Evolutionary conservation across 2,113 vertebrate genomes (phyloP), one percentile per base, ranked within the genome.

Genomic region (Mus pahari): DNA sequence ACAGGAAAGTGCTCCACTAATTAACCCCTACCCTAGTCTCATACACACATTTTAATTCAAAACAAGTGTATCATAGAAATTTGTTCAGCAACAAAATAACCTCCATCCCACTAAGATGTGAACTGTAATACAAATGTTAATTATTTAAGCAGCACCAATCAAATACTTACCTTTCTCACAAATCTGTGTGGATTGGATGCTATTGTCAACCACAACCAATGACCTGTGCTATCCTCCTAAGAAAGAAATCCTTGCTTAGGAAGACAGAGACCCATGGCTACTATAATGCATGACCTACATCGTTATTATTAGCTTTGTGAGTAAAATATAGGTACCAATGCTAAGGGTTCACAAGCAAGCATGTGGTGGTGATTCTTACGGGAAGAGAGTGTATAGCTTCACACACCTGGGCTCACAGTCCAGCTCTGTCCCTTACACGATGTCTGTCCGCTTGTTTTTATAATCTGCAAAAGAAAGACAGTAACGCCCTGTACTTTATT

Each of bases 31-130:
- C 13, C 31, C 31, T 70, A 86, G 20, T 48, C 14, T 42, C 5
- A 71, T 71, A 55, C 12, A 7, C 17, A 20, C 39, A 86, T 79
- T 92, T 94, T 86, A 92, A 93, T 83, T 92, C 7, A 88, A 90
- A 93, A n/a, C 53, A 88, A 53, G 26, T 82, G 16, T 78, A 45
- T 42, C 5, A 91, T 81, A 24, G 60, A 22, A 78, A 5, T 45
- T 95, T 95, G 16, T 36, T 88, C 17, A 75, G 19, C 55, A 92
- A 74, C 39, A 86, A 89, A 62, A 62, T 55, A n/a, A n/a, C 22
- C 2, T 19, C 26, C 2, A 0, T 58, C 60, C 9, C 24, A 68
- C 89, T 39, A 89, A 36, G 2, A 70, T 39, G 36, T 93, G 48
- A 94, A 22, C 70, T 28, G 28, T 60, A 96, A 81, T 75, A 81